Percentiles rank a stretch among this genome's conserved stretches.
Conservation (phyloP, 2,888 invertebrate genomes). For the Stenotaenia linearis region DNA sequence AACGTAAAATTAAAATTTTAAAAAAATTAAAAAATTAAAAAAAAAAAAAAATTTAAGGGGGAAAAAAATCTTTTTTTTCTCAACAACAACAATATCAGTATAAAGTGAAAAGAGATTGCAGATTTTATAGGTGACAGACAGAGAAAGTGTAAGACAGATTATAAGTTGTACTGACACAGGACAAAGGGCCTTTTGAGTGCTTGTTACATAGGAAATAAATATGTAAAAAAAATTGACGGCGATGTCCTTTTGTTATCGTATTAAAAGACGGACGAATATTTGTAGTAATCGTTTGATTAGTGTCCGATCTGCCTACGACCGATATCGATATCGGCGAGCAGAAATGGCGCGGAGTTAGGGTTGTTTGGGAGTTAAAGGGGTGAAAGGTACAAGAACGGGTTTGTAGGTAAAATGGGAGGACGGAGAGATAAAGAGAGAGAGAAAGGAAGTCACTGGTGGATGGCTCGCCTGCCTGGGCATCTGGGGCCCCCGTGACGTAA, state of each 20-base stretch:
- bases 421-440: background rate
- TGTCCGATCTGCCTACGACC: constrained; percentile 3
- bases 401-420: background rate
- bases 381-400: background rate
- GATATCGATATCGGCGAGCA: background rate
- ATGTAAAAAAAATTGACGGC: background rate
- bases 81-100: background rate
- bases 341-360: background rate
- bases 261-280: background rate
- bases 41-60: background rate
- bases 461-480: constrained; percentile 24
- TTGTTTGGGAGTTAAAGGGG: background rate
- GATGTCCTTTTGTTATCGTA: background rate
- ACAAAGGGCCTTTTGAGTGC: constrained; percentile 24
- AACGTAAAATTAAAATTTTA: background rate
- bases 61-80: background rate
- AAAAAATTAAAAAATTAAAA: background rate
- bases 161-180: constrained; percentile 13
- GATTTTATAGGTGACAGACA: background rate
- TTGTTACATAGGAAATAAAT: constrained; percentile 26
- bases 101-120: background rate
- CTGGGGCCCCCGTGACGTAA: constrained; percentile 27
- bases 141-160: constrained; percentile 9
- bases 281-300: background rate
- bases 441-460: constrained; percentile 2